Percentiles rank a stretch among this genome's conserved stretches.
These are phyloP conservation scores for Silurus lanzhouensis DNA, from an alignment of 2,797 vertebrate species.

Conservation along the genomic window DNA sequence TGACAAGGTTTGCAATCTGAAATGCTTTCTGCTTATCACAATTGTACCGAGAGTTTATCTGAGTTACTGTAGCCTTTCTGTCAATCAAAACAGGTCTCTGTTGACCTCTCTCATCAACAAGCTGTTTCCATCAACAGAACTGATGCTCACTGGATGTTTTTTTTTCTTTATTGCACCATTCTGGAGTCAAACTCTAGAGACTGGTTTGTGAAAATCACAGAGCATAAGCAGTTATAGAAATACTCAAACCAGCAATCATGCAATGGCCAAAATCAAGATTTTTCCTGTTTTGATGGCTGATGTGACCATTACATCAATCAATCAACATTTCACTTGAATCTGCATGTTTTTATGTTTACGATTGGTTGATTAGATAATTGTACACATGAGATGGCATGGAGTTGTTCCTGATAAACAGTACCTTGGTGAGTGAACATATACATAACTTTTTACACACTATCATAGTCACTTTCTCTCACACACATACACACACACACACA, in stretches of 20 bases:
- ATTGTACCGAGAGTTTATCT: not conserved
- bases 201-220: not conserved
- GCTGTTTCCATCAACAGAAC: not conserved
- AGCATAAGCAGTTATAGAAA: not conserved
- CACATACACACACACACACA: too few relatives aligned
- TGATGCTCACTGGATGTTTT: not conserved
- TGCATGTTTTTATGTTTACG: not conserved
- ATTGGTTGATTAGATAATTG: not conserved
- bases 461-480: not conserved
- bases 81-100: not conserved
- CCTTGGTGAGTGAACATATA: not conserved
- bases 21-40: not conserved
- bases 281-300: not conserved
- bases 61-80: conserved; percentile 1
- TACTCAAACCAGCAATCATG: not conserved
- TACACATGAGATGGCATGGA: too few relatives aligned
- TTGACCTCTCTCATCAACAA: too few relatives aligned
- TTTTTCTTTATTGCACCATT: not conserved
- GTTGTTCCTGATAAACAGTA: not conserved
- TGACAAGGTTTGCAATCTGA: not conserved
- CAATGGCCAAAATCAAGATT: not conserved
- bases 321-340: not conserved
- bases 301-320: not conserved
- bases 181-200: not conserved
- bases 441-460: conserved; percentile 17